Evolutionary conservation across 2,113 vertebrate genomes (phyloP).

Genomic region (Montifringilla adamsi): DNA sequence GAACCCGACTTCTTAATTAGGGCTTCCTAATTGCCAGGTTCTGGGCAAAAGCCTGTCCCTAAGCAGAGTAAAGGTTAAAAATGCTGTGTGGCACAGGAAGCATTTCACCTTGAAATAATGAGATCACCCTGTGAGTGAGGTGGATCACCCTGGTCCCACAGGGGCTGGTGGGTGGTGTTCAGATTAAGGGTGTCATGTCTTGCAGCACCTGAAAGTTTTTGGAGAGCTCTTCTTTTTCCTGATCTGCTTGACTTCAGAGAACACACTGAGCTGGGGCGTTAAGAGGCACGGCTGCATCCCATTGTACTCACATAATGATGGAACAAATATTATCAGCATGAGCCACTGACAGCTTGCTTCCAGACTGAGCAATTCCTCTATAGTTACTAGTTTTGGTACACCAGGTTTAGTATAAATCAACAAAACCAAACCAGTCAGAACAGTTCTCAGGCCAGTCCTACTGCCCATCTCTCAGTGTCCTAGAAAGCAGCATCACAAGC

Average conservation of each 20-base stretch:
- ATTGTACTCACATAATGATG: neutral
- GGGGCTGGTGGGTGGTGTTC: neutral
- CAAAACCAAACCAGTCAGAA: neutral
- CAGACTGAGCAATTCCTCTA: neutral
- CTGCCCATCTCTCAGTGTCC: neutral
- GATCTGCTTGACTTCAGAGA: neutral
- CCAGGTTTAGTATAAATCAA: neutral
- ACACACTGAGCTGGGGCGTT: neutral
- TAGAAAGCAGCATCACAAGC: neutral
- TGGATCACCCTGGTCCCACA: neutral
- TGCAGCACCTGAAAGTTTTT: neutral
- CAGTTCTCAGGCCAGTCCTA: neutral
- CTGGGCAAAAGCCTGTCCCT: neutral
- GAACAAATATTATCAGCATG: neutral
- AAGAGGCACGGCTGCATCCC: neutral
- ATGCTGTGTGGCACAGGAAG: neutral
- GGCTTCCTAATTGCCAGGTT: neutral
- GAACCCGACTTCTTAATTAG: neutral
- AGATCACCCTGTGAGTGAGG: neutral
- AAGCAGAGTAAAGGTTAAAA: neutral
- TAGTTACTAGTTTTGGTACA: neutral
- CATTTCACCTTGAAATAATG: neutral
- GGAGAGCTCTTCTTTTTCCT: neutral
- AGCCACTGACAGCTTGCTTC: neutral
- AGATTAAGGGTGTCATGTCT: neutral